Base-by-base conservation (phyloP, 2,113 vertebrate species). In the Austrofundulus limnaeus region DNA sequence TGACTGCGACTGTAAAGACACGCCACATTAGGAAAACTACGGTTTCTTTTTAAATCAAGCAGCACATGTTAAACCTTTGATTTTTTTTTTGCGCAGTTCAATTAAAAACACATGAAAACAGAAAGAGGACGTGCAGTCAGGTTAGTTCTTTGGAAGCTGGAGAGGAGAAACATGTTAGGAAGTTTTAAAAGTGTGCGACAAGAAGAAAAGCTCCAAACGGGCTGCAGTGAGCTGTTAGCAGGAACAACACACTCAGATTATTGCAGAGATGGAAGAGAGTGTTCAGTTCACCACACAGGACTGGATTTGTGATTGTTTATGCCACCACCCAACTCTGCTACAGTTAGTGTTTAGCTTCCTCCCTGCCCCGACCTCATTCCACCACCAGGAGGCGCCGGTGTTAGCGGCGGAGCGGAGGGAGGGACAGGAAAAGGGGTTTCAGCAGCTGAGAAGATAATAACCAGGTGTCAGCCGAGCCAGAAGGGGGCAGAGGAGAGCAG, bases 1-100 rank as follows among this genome's bases (percentile, higher is more conserved):
- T 61, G 97, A 98, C 92, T 98, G 95, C 81, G 96, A 96, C 94
- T 97, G 90, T 88, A 79, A 54, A 94, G 41, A 79, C 24, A 52
- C 15, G 43, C 54, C 23, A 74, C 42, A 48, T 19, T 50, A 34
- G 66, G 31, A 67, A 55, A 19, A 57, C 37, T 8, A 45, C 17
- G 0, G 16, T 23, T 61, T 41, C 0, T 31, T 38, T 15, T 47
- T 8, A 10, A 2, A 17, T 23, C n/a, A 0, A 31, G 0, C 19
- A 25, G 31, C 31, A 3, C 3, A 28, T 7, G 7, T 28, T 28
- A 28, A 28, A 28, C 28, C 28, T 28, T 28, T 28, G 28, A 28
- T 28, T 28, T 28, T 7, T 28, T 7, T 4, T 7, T 4, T 28
- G 28, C 28, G 7, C 28, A 28, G 28, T 28, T 28, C n/a, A n/a